Evolutionary conservation across 2,888 invertebrate genomes (phyloP).

Genomic region (Nesidiocoris tenuis): DNA sequence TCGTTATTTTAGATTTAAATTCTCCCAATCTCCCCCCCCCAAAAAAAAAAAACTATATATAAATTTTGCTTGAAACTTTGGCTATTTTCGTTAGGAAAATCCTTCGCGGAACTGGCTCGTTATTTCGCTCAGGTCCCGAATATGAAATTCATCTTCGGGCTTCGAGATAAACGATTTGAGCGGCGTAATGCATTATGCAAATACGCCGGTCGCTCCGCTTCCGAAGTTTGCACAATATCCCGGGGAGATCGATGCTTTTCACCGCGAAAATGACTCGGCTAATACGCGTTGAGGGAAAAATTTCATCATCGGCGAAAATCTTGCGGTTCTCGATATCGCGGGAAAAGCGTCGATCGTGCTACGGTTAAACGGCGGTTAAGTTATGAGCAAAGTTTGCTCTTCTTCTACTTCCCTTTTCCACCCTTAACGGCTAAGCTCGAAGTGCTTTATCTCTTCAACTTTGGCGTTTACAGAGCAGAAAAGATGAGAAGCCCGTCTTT

Average conservation of each 20-base stretch:
- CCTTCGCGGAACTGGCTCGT: no score
- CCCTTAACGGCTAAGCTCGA: not conserved
- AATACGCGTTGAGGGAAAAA: constrained; percentile 2
- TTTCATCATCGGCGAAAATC: constrained; percentile 19
- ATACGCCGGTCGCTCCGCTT: not conserved
- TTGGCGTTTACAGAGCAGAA: not conserved
- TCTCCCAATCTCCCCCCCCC: no score
- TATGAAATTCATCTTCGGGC: not conserved
- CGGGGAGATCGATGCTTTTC: not conserved
- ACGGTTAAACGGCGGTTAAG: constrained; percentile 21
- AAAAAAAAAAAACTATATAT: no score
- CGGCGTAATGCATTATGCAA: not conserved
- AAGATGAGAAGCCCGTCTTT: constrained; percentile 25
- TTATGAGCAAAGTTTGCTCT: constrained; percentile 20
- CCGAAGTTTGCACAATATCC: not conserved
- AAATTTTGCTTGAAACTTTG: no score
- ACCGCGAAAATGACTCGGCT: not conserved
- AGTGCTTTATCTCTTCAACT: constrained; percentile 29
- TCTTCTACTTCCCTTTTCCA: not conserved
- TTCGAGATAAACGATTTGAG: not conserved
- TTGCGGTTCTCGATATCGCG: constrained; percentile 16
- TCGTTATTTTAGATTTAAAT: no score
- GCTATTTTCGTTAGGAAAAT: no score
- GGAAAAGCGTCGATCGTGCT: constrained; percentile 4
- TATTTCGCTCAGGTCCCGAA: not conserved